A percentile compares a stretch with the other conserved stretches of the same genome.
These are phyloP conservation scores for Grammomys dolichurus DNA, from an alignment of 2,113 vertebrate species.

Conservation along the genomic window DNA sequence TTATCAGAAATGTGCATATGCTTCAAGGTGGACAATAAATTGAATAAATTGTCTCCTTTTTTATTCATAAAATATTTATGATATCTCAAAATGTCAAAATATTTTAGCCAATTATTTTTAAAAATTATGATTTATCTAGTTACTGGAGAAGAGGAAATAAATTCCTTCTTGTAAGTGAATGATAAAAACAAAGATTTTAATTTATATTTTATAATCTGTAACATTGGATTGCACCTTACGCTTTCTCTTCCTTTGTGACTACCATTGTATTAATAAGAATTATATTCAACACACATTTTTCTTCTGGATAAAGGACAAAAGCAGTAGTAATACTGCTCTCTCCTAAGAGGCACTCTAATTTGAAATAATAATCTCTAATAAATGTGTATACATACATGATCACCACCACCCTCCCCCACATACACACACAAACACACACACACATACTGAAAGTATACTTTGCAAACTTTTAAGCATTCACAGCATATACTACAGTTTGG, in stretches of 20 bases:
- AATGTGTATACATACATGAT: not conserved
- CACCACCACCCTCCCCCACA: not conserved
- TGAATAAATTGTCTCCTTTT: not conserved
- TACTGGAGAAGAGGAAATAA: not conserved
- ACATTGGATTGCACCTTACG: not conserved
- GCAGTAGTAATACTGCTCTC: not conserved
- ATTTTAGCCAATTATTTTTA: constrained; percentile 51
- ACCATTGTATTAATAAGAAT: not conserved
- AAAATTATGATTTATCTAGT: constrained; percentile 12
- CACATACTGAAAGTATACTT: not conserved
- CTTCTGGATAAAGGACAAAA: not conserved
- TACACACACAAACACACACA: not conserved
- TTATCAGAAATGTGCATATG: not conserved
- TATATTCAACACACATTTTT: not conserved
- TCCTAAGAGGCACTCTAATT: not conserved
- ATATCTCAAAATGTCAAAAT: constrained; percentile 54
- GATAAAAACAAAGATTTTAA: constrained; percentile 62
- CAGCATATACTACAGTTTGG: not conserved
- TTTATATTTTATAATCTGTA: not conserved
- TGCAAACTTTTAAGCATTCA: not conserved
- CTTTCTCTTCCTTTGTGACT: not conserved
- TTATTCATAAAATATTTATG: constrained; percentile 60
- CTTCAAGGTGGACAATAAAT: constrained; percentile 31
- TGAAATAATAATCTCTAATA: not conserved
- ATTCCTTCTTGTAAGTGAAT: not conserved